These are phyloP conservation scores for Grammomys surdaster DNA, from an alignment of 2,113 vertebrate genomes.

Conservation along the genomic window DNA sequence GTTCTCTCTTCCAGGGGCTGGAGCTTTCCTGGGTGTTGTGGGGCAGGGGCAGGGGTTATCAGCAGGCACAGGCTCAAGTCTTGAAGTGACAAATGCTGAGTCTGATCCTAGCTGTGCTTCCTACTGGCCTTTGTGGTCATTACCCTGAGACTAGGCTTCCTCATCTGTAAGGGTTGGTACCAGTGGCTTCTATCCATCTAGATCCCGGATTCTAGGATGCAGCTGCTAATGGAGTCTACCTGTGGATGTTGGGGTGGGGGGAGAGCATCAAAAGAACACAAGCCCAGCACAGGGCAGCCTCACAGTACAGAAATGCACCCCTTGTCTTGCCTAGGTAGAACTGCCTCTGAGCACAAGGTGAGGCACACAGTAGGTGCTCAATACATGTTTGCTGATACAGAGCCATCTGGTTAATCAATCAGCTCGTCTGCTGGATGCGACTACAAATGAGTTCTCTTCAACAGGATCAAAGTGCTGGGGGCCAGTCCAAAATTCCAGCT, in stretches of 20 bases:
- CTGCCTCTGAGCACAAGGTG: accelerated
- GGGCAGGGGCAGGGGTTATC: neutral
- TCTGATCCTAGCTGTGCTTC: neutral
- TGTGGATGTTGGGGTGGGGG: neutral
- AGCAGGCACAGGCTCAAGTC: neutral
- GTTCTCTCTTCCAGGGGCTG: neutral
- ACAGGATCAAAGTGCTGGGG: slow-evolving; percentile 26
- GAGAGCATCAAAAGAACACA: neutral
- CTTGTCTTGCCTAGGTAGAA: accelerated
- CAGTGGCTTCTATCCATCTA: too few relatives aligned
- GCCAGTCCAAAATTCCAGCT: neutral
- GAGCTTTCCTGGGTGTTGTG: accelerated
- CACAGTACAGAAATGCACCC: accelerated
- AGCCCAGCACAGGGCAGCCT: neutral
- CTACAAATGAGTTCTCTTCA: neutral
- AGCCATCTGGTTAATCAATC: neutral
- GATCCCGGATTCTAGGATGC: neutral
- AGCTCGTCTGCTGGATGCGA: neutral
- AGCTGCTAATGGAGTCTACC: neutral
- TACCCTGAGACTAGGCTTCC: neutral
- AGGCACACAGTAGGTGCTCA: neutral
- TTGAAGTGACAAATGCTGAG: neutral
- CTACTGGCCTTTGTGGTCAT: neutral
- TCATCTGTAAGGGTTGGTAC: neutral
- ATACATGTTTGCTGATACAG: accelerated